These are phyloP conservation scores for Thereuonema tuberculata DNA, from an alignment of 1,140 invertebrate genomes.

Conservation along the genomic window DNA sequence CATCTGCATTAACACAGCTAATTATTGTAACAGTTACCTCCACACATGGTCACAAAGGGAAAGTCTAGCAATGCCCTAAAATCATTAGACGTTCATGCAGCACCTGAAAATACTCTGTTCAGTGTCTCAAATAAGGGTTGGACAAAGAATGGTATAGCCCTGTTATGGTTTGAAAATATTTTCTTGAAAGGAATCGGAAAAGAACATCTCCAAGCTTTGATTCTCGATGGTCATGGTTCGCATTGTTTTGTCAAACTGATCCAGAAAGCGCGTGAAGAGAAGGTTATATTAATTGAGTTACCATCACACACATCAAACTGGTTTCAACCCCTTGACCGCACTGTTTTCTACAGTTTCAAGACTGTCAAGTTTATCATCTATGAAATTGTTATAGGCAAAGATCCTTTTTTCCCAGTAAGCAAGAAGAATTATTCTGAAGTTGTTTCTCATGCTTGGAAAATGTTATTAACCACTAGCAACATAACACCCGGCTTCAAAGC, in stretches of 20 bases:
- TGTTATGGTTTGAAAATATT: background rate
- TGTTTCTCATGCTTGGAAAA: conserved; percentile 19
- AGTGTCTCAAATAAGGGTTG: background rate
- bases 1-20: background rate
- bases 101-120: background rate
- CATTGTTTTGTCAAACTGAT: conserved; percentile 14
- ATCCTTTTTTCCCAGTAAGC: background rate
- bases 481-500: conserved; percentile 23
- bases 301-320: conserved; percentile 13
- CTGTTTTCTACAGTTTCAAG: background rate
- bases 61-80: background rate
- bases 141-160: background rate
- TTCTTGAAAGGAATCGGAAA: conserved; percentile 2
- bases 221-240: conserved; percentile 12
- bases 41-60: background rate
- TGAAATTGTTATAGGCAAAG: background rate
- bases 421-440: background rate
- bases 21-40: background rate
- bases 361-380: background rate
- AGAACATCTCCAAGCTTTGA: conserved; percentile 8
- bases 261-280: conserved; percentile 8
- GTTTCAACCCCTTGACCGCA: conserved; percentile 9
- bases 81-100: background rate
- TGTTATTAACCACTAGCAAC: conserved; percentile 20
- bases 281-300: conserved; percentile 9